Conservation (phyloP, 1,140 invertebrate genomes). For the Sogatella furcifera region DNA sequence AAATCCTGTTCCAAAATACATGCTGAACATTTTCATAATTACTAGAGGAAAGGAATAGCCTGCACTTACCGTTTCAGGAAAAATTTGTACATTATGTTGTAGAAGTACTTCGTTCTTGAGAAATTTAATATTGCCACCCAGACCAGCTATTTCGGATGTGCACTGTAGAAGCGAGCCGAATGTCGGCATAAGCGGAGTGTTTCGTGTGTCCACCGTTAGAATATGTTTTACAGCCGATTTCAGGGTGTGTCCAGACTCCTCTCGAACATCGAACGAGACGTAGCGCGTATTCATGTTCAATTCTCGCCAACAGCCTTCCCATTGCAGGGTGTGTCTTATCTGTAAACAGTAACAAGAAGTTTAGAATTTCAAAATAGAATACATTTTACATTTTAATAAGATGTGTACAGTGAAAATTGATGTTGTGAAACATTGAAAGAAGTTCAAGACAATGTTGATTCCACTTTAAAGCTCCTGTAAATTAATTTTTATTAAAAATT, state of each 20-base stretch:
- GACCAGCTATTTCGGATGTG: conserved; percentile 67
- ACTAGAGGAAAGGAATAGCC: too few species aligned
- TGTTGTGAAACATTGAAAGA: too few species aligned
- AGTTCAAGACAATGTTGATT: too few species aligned
- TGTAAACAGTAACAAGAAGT: conserved; percentile 26
- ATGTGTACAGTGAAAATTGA: too few species aligned
- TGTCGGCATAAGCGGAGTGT: conserved; percentile 66
- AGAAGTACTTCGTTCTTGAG: conserved; percentile 69
- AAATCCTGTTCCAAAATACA: too few species aligned
- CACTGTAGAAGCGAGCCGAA: conserved; percentile 54
- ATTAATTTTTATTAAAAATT: too few species aligned
- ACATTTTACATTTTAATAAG: too few species aligned
- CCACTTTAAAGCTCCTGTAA: too few species aligned
- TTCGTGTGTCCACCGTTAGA: conserved; percentile 61
- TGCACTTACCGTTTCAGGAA: neutral
- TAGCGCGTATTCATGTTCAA: conserved; percentile 48
- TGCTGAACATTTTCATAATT: too few species aligned
- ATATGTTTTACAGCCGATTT: conserved; percentile 76
- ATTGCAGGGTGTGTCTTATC: conserved; percentile 68
- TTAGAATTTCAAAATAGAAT: too few species aligned
- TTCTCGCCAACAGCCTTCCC: conserved; percentile 70
- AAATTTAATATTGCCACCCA: conserved; percentile 79
- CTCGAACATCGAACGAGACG: conserved; percentile 65
- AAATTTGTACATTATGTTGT: conserved; percentile 52
- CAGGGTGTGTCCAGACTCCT: conserved; percentile 72